These are phyloP conservation scores for Pandemis cinnamomeana DNA, from an alignment of 2,888 invertebrate genomes.

Conservation along the genomic window DNA sequence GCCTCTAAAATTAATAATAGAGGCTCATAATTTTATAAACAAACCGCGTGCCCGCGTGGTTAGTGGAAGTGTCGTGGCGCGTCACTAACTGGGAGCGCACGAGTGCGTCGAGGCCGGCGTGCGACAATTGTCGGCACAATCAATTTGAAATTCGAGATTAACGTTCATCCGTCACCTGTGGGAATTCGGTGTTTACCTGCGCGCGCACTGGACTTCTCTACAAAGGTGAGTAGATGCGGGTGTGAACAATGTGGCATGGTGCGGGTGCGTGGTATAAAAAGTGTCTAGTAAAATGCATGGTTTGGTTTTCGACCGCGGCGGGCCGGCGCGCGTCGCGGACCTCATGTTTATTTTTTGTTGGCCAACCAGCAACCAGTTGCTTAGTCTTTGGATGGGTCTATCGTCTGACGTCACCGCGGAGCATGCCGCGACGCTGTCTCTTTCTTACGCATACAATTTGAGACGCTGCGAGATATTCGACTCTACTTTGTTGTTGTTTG, in stretches of 20 bases:
- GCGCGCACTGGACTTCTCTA: conserved; percentile 79
- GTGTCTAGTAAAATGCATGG: conserved; percentile 50
- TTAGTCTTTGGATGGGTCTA: conserved; percentile 59
- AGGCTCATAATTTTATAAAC: conserved; percentile 79
- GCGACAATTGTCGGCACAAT: conserved; percentile 50
- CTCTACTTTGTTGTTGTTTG: conserved; percentile 36
- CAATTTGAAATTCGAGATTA: conserved; percentile 66
- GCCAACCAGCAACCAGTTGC: conserved; percentile 56
- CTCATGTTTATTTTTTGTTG: conserved; percentile 51
- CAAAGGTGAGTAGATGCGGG: conserved; percentile 68
- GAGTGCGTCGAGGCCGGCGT: conserved; percentile 52
- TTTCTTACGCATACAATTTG: conserved; percentile 54
- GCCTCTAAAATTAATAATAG: conserved; percentile 76
- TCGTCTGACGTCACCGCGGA: conserved; percentile 68
- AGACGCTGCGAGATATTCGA: conserved; percentile 42
- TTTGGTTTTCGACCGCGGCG: conserved; percentile 45
- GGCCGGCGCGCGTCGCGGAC: conserved; percentile 44
- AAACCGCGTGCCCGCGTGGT: conserved; percentile 70
- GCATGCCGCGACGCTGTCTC: conserved; percentile 61
- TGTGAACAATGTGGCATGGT: conserved; percentile 44
- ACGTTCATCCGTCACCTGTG: conserved; percentile 83
- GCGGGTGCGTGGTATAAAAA: conserved; percentile 51
- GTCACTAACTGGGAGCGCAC: conserved; percentile 67
- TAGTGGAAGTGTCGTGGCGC: conserved; percentile 62
- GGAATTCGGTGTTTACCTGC: conserved; percentile 80